A percentile compares a stretch with the other conserved stretches of the same genome.
phyloP scores from a whole-genome alignment of 2,113 vertebrate genomes.

The Canis aureus region DNA sequence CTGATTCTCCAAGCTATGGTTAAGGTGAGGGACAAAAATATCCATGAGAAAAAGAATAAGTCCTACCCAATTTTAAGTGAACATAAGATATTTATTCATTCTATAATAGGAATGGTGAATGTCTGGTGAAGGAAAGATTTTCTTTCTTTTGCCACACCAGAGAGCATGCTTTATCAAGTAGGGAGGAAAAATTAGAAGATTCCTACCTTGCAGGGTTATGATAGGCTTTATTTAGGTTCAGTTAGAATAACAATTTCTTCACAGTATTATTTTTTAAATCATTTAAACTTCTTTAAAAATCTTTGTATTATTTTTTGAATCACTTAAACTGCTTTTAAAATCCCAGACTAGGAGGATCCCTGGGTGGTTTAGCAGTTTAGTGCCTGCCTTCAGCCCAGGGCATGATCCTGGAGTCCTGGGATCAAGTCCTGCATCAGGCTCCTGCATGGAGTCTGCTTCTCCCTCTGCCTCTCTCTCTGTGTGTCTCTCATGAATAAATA shows the following conservation, averaged over 20 bases:
- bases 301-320: slow-evolving; percentile 61
- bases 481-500: too few relatives aligned
- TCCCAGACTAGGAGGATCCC: neutral
- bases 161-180: slow-evolving; percentile 42
- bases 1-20: slow-evolving; percentile 23
- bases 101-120: neutral
- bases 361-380: too few relatives aligned
- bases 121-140: slow-evolving; percentile 47
- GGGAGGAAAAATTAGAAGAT: slow-evolving; percentile 51
- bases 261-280: slow-evolving; percentile 56
- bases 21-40: slow-evolving; percentile 56
- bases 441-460: too few relatives aligned
- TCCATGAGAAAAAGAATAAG: neutral
- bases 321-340: neutral
- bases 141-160: neutral
- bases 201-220: neutral
- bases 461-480: too few relatives aligned
- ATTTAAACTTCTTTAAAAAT: slow-evolving; percentile 23
- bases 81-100: neutral
- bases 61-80: slow-evolving; percentile 30
- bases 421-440: too few relatives aligned
- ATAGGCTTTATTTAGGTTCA: slow-evolving; percentile 49
- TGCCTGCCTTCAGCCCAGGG: too few relatives aligned
- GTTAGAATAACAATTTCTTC: slow-evolving; percentile 58
- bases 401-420: too few relatives aligned